phyloP scores from a whole-genome alignment of 2,113 vertebrate species.

The Gambusia holbrooki region DNA sequence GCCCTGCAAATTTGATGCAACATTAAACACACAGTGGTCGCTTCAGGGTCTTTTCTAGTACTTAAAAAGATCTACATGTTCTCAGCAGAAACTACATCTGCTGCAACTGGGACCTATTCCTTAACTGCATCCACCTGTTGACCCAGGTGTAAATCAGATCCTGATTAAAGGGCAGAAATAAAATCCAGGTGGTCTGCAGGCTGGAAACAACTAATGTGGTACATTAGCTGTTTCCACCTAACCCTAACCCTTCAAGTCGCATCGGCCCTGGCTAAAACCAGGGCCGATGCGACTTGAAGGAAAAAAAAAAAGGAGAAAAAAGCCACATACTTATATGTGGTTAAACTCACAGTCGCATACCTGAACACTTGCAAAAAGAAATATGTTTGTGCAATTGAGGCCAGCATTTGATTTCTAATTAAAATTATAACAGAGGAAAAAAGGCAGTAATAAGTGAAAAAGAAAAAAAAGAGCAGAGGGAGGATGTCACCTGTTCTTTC shows the following conservation, averaged over 20 bases:
- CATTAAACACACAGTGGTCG: constrained; percentile 42
- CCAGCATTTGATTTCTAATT: background rate
- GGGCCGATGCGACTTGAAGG: constrained; percentile 8
- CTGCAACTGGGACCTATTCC: constrained; percentile 5
- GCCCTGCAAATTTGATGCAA: constrained; percentile 45
- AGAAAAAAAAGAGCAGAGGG: background rate
- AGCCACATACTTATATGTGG: background rate
- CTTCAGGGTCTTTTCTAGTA: constrained; percentile 33
- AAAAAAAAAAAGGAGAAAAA: background rate
- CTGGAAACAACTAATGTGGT: constrained; percentile 23
- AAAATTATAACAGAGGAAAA: constrained; percentile 19
- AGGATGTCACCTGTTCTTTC: no score
- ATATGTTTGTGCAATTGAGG: constrained; percentile 10
- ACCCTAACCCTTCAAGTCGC: no score
- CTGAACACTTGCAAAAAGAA: constrained; percentile 16
- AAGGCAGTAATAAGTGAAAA: constrained; percentile 21
- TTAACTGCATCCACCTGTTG: constrained; percentile 52
- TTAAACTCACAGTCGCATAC: constrained; percentile 5
- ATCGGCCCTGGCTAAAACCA: background rate
- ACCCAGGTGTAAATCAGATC: constrained; percentile 47
- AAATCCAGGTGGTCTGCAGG: constrained; percentile 35
- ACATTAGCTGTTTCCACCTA: background rate
- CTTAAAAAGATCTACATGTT: constrained; percentile 10
- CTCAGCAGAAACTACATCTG: constrained; percentile 13
- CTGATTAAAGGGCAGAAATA: constrained; percentile 43